These are phyloP conservation scores for Poecilia gillii DNA, from an alignment of 2,797 vertebrate species.

Conservation along the genomic window DNA sequence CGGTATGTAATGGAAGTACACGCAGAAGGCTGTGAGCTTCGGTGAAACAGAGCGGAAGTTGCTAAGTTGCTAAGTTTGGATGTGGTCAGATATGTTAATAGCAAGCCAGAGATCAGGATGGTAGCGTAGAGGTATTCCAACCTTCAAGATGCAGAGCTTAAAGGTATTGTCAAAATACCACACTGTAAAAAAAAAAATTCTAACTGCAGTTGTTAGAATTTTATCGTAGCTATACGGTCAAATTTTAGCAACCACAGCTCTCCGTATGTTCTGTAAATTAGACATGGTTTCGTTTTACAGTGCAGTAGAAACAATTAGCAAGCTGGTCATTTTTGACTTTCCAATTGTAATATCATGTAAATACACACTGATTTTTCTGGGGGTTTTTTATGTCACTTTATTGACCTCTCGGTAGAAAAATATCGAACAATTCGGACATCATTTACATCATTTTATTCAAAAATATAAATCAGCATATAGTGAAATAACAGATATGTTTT, in stretches of 20 bases:
- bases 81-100: background rate
- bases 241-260: too few species aligned
- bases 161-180: too few species aligned
- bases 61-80: background rate
- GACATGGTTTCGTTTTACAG: too few species aligned
- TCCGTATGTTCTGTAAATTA: too few species aligned
- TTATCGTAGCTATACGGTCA: too few species aligned
- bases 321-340: background rate
- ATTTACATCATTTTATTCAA: background rate
- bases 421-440: background rate
- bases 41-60: background rate
- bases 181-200: too few species aligned
- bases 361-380: background rate
- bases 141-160: background rate
- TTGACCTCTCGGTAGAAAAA: background rate
- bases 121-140: background rate
- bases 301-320: background rate
- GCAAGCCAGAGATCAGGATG: background rate
- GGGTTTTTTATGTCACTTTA: background rate
- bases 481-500: background rate
- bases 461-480: background rate
- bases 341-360: background rate
- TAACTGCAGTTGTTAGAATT: too few species aligned
- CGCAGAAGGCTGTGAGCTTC: background rate
- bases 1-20: constrained; percentile 14